These are phyloP conservation scores for Oryzias melastigma DNA, from an alignment of 2,113 vertebrate species.

Conservation along the genomic window DNA sequence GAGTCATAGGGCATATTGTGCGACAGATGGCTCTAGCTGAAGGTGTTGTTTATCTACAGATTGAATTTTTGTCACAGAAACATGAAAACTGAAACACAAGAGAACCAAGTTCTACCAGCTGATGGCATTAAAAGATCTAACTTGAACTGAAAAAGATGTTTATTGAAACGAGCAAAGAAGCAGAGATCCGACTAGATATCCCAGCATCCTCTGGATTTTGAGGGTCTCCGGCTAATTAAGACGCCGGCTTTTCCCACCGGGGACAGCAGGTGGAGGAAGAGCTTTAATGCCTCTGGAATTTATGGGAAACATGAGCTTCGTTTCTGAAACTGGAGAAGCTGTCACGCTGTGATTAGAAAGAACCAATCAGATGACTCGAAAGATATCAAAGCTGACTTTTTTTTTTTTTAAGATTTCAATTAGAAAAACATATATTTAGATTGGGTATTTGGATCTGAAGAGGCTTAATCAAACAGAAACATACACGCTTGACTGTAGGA, in stretches of 20 bases:
- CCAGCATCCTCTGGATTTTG: background rate
- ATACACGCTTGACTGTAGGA: too few species aligned
- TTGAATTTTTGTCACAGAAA: slow-evolving; percentile 9
- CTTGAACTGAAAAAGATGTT: too few species aligned
- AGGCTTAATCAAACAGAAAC: too few species aligned
- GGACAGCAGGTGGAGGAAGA: slow-evolving; percentile 15
- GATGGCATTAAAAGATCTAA: too few species aligned
- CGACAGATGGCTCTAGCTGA: slow-evolving; percentile 50
- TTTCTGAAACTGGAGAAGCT: slow-evolving; percentile 4
- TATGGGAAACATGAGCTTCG: background rate
- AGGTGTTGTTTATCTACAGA: slow-evolving; percentile 23
- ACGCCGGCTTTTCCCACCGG: slow-evolving; percentile 2
- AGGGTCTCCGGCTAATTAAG: slow-evolving; percentile 6
- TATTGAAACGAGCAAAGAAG: too few species aligned
- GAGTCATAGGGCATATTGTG: slow-evolving; percentile 43
- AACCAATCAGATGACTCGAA: slow-evolving; percentile 1
- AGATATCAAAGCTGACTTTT: background rate
- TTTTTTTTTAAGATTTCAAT: slow-evolving; percentile 14
- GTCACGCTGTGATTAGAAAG: background rate
- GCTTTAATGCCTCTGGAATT: slow-evolving; percentile 5
- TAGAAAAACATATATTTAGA: too few species aligned
- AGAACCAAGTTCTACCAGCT: too few species aligned
- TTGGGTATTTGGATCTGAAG: too few species aligned
- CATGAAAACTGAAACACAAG: slow-evolving; percentile 4
- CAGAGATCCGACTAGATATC: too few species aligned